Evolutionary conservation across 2,113 vertebrate species (phyloP).

Genomic region (Pao palembangensis): DNA sequence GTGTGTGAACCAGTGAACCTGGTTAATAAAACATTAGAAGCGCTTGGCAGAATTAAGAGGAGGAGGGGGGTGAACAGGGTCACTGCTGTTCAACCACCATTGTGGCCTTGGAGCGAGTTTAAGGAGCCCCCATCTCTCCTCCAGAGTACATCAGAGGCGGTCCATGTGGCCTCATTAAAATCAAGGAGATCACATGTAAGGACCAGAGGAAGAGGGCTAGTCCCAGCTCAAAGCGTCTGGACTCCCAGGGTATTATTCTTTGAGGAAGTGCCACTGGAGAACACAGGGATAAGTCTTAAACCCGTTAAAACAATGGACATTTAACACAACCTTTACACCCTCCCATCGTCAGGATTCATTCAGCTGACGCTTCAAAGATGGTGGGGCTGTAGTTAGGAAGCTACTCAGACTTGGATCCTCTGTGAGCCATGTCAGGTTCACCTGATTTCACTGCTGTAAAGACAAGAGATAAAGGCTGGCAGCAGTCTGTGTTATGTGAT

Average conservation of each 20-base stretch:
- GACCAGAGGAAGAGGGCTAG: slow-evolving; percentile 71
- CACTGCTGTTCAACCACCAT: slow-evolving; percentile 58
- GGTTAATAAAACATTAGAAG: slow-evolving; percentile 78
- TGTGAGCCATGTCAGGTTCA: slow-evolving; percentile 56
- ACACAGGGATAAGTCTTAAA: slow-evolving; percentile 48
- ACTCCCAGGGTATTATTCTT: slow-evolving; percentile 60
- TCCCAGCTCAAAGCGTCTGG: slow-evolving; percentile 58
- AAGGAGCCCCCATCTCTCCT: slow-evolving; percentile 43
- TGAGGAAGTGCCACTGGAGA: slow-evolving; percentile 58
- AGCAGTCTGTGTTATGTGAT: slow-evolving; percentile 39
- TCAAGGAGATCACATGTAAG: slow-evolving; percentile 76
- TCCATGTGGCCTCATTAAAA: slow-evolving; percentile 78
- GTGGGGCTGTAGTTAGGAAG: neutral
- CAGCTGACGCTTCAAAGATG: slow-evolving; percentile 53
- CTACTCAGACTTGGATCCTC: slow-evolving; percentile 42
- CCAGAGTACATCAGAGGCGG: slow-evolving; percentile 74
- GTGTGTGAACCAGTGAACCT: slow-evolving; percentile 69
- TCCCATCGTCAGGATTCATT: slow-evolving; percentile 41
- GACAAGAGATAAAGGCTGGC: slow-evolving; percentile 53
- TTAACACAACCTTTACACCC: slow-evolving; percentile 57
- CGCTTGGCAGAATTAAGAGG: slow-evolving; percentile 36
- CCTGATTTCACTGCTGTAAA: slow-evolving; percentile 59
- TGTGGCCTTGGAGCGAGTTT: slow-evolving; percentile 47
- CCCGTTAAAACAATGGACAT: slow-evolving; percentile 59
- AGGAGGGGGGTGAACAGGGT: slow-evolving; percentile 46